phyloP scores from a whole-genome alignment of 2,113 vertebrate species.

The Prunella fulvescens region DNA sequence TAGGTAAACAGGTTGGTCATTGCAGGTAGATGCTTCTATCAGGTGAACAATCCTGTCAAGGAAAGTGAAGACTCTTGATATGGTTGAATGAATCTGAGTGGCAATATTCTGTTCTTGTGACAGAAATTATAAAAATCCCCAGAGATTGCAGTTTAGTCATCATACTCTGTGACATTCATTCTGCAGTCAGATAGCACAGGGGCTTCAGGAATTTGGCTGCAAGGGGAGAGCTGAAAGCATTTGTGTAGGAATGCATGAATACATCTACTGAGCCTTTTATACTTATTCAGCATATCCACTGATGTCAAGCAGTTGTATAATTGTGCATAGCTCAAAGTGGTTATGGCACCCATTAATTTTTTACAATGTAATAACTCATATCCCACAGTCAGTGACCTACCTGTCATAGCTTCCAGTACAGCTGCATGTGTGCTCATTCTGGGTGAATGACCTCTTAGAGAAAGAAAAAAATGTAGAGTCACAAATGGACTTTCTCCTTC shows the following conservation, averaged over 20 bases:
- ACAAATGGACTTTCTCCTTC: neutral
- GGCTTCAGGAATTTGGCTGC: neutral
- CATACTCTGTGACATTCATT: neutral
- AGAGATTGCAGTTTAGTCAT: neutral
- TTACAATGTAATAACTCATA: neutral
- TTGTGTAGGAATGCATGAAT: neutral
- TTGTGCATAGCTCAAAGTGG: neutral
- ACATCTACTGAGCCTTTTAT: neutral
- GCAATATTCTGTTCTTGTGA: neutral
- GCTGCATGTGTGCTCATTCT: neutral
- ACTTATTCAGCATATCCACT: neutral
- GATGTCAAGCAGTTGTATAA: neutral
- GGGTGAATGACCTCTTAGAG: neutral
- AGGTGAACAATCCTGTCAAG: neutral
- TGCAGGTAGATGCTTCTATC: neutral
- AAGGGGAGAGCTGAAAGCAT: neutral
- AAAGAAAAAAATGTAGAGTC: neutral
- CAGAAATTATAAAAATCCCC: neutral
- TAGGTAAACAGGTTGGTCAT: neutral
- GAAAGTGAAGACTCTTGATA: neutral
- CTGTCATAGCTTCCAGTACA: neutral
- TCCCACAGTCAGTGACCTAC: neutral
- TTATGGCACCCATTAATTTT: neutral
- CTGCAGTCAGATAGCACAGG: fast-evolving
- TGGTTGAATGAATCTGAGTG: neutral